Percentiles rank a stretch among this genome's conserved stretches.
These are phyloP conservation scores for Drosophila truncata DNA, from an alignment of 1,140 invertebrate species.

Conservation along the genomic window DNA sequence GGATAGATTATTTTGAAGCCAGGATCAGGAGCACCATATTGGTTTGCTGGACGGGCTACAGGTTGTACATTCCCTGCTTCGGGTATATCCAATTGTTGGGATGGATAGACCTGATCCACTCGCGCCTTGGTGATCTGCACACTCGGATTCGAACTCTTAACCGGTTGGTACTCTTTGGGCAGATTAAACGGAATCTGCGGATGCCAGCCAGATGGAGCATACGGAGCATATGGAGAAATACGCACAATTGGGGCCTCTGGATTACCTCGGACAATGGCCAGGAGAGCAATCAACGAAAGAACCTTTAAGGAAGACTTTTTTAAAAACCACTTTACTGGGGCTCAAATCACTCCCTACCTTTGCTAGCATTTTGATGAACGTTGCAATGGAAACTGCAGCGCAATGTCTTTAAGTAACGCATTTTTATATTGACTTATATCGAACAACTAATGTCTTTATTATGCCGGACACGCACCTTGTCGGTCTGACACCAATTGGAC, in stretches of 20 bases:
- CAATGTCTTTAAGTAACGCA: slow-evolving; percentile 24
- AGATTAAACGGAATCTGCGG: slow-evolving; percentile 68
- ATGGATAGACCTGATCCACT: slow-evolving; percentile 56
- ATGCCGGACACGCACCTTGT: slow-evolving; percentile 56
- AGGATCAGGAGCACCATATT: slow-evolving; percentile 61
- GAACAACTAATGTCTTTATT: slow-evolving; percentile 14
- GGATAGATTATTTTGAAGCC: slow-evolving; percentile 69
- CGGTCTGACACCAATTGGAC: slow-evolving; percentile 51
- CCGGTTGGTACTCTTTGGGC: slow-evolving; percentile 44
- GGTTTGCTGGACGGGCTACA: slow-evolving; percentile 19
- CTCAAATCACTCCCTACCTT: slow-evolving; percentile 41
- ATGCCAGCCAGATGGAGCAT: slow-evolving; percentile 73
- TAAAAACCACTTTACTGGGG: neutral
- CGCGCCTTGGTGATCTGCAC: slow-evolving; percentile 69
- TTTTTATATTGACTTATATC: slow-evolving; percentile 65
- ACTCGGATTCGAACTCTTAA: neutral
- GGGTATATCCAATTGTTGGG: slow-evolving; percentile 18
- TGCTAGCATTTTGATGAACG: slow-evolving; percentile 53
- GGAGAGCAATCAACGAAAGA: slow-evolving; percentile 1
- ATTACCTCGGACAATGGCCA: neutral
- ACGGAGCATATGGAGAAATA: slow-evolving; percentile 66
- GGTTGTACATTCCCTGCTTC: slow-evolving; percentile 11
- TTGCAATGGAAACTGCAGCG: slow-evolving; percentile 58
- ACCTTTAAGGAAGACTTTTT: slow-evolving; percentile 15
- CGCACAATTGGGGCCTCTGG: slow-evolving; percentile 15